phyloP scores from a whole-genome alignment of 2,797 vertebrate species.

The Enoplosus armatus region DNA sequence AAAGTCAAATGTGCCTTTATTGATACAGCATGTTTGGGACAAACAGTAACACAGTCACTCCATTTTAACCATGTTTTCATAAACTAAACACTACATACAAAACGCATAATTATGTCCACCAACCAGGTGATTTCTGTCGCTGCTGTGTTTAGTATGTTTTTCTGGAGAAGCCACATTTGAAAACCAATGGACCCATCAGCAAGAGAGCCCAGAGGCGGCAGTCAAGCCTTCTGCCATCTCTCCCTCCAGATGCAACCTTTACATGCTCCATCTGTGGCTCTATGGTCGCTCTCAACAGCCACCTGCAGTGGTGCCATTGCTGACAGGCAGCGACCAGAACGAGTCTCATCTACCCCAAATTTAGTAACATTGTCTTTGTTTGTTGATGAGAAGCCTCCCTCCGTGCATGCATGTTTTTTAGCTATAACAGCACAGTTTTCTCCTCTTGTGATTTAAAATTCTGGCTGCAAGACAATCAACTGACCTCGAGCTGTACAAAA shows the following conservation, averaged over 20 bases:
- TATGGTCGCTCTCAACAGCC: conserved; percentile 50
- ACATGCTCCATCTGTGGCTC: conserved; percentile 72
- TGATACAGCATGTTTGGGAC: too few species aligned
- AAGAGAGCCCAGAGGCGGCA: conserved; percentile 57
- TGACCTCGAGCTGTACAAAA: neutral
- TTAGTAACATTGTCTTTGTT: conserved; percentile 19
- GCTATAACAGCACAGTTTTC: neutral
- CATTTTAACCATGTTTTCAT: neutral
- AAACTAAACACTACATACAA: neutral
- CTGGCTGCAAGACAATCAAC: neutral
- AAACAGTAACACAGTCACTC: neutral
- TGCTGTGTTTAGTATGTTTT: conserved; percentile 50
- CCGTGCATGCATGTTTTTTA: neutral
- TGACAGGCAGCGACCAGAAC: conserved; percentile 29
- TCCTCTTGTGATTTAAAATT: conserved; percentile 2
- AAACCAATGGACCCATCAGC: conserved; percentile 58
- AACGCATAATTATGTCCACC: conserved; percentile 4
- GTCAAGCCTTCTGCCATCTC: conserved; percentile 66
- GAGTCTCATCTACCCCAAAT: neutral
- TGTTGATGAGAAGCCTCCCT: neutral
- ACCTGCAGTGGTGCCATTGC: conserved; percentile 53
- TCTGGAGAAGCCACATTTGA: conserved; percentile 51
- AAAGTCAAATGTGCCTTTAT: conserved; percentile 6
- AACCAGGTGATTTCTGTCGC: conserved; percentile 26
- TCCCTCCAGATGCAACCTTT: conserved; percentile 70